These are phyloP conservation scores for Garrulus glandarius DNA, from an alignment of 2,797 vertebrate genomes.

Conservation along the genomic window DNA sequence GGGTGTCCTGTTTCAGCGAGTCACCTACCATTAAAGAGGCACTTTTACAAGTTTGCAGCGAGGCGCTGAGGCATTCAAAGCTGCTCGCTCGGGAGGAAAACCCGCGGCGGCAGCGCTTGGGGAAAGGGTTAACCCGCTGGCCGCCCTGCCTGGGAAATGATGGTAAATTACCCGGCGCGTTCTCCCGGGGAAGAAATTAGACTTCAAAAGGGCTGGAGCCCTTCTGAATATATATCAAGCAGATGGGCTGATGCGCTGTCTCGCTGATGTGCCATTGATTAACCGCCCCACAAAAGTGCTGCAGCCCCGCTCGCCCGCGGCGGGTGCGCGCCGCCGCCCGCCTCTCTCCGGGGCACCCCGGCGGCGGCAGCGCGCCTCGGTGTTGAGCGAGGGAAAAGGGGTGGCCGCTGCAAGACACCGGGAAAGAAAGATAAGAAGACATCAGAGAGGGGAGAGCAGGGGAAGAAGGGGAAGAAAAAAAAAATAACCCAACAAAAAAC, in stretches of 20 bases:
- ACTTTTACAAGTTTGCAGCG: neutral
- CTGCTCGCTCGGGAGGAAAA: neutral
- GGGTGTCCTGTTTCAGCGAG: neutral
- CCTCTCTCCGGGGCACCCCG: neutral
- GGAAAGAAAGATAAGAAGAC: neutral
- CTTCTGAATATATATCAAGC: constrained; percentile 53
- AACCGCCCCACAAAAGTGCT: neutral
- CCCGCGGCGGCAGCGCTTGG: neutral
- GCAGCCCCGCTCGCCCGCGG: neutral
- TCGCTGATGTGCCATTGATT: constrained; percentile 46
- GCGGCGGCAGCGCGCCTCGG: neutral
- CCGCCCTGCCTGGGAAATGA: neutral
- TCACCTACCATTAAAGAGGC: neutral
- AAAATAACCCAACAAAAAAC: no score
- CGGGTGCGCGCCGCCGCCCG: neutral
- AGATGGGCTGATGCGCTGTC: constrained; percentile 62
- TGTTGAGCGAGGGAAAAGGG: rapidly evolving
- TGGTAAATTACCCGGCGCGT: constrained; percentile 49
- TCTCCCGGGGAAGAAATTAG: constrained; percentile 63
- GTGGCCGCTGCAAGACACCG: neutral
- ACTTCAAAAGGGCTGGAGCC: constrained; percentile 43
- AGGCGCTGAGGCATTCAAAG: neutral
- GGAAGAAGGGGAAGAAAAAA: rapidly evolving
- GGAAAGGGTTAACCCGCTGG: constrained; percentile 43
- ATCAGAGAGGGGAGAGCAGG: neutral